A percentile compares a stretch with the other conserved stretches of the same genome.
Evolutionary conservation across 2,113 vertebrate species (phyloP).

Genomic region (Epinephelus moara): DNA sequence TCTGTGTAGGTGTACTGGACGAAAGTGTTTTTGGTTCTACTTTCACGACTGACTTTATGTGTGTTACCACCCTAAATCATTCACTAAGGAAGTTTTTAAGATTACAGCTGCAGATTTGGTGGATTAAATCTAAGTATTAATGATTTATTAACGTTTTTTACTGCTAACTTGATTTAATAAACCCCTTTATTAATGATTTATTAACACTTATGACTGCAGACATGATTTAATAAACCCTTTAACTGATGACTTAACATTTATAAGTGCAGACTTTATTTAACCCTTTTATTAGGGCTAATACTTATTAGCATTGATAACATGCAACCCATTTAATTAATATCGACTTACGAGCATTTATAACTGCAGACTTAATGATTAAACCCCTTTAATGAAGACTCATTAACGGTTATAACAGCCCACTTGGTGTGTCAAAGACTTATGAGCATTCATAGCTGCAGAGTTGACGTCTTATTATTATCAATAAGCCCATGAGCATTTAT

Average conservation of each 20-base stretch:
- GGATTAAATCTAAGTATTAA: neutral
- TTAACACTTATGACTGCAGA: neutral
- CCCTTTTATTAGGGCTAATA: too few relatives aligned
- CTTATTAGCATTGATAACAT: too few relatives aligned
- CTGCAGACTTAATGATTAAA: neutral
- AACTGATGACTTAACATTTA: neutral
- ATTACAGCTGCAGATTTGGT: neutral
- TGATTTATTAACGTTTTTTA: too few relatives aligned
- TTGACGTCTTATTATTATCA: too few relatives aligned
- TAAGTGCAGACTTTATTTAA: neutral
- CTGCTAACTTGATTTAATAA: too few relatives aligned
- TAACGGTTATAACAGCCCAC: neutral
- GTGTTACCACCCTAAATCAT: neutral
- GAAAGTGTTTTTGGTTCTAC: too few relatives aligned
- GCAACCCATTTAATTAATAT: too few relatives aligned
- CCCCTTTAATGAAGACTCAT: neutral
- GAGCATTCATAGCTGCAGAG: too few relatives aligned
- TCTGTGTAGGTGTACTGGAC: too few relatives aligned
- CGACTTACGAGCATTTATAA: neutral
- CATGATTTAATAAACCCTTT: neutral
- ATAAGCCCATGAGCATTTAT: neutral
- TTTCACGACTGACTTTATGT: too few relatives aligned
- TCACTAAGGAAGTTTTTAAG: neutral
- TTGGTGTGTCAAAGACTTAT: neutral
- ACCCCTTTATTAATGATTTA: neutral